These are phyloP conservation scores for Sphaeridia pumilis DNA, from an alignment of 2,888 invertebrate species.

Conservation along the genomic window DNA sequence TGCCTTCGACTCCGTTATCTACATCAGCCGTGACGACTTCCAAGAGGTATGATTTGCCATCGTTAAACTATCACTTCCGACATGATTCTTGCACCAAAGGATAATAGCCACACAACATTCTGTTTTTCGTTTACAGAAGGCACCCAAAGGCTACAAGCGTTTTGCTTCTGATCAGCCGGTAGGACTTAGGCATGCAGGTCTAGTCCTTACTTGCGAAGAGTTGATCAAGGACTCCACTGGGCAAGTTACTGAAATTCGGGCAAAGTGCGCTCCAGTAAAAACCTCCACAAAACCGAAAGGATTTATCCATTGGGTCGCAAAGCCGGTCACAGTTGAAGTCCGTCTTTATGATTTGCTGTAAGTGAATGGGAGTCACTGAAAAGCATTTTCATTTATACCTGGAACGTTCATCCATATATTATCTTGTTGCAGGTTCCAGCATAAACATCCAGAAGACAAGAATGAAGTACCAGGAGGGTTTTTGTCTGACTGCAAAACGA, in stretches of 20 bases:
- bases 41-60: slow-evolving; percentile 62
- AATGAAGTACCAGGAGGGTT: slow-evolving; percentile 91
- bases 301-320: slow-evolving; percentile 96
- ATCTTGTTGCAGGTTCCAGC: slow-evolving; percentile 63
- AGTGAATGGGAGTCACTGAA: too few species aligned
- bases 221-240: slow-evolving; percentile 55
- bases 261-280: slow-evolving; percentile 55
- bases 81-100: too few species aligned
- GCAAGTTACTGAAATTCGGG: slow-evolving; percentile 57
- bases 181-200: slow-evolving; percentile 82
- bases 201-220: slow-evolving; percentile 60
- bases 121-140: slow-evolving; percentile 48
- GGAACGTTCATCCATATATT: too few species aligned
- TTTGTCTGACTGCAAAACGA: slow-evolving; percentile 71
- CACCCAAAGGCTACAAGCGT: slow-evolving; percentile 79
- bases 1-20: slow-evolving; percentile 60
- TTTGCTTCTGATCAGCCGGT: slow-evolving; percentile 74
- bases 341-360: slow-evolving; percentile 80
- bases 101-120: too few species aligned
- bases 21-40: slow-evolving; percentile 84
- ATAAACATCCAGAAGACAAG: slow-evolving; percentile 91
- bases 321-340: slow-evolving; percentile 69
- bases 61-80: too few species aligned
- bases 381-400: too few species aligned
- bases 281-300: slow-evolving; percentile 83